Percentiles rank a stretch among this genome's conserved stretches.
These are phyloP conservation scores for Drosophila parvula DNA, from an alignment of 1,140 invertebrate genomes.

Conservation along the genomic window DNA sequence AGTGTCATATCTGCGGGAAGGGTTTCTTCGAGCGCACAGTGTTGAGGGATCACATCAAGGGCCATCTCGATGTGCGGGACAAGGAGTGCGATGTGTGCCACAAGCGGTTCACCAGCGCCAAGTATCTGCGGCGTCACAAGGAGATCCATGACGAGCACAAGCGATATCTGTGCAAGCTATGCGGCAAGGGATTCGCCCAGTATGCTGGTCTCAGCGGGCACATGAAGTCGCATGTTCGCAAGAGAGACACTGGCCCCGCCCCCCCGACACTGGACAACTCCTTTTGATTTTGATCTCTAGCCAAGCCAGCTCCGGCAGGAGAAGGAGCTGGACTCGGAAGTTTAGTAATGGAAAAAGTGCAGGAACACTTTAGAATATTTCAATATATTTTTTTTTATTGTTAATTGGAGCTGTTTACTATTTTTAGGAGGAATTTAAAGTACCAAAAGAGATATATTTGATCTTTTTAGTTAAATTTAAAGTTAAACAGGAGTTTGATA, in stretches of 20 bases:
- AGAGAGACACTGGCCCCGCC: background rate
- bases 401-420: background rate
- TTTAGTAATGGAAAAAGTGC: background rate
- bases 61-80: conserved; percentile 54
- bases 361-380: no score
- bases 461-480: no score
- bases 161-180: conserved; percentile 64
- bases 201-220: conserved; percentile 37
- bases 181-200: conserved; percentile 52
- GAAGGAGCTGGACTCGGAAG: background rate
- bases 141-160: conserved; percentile 52
- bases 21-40: conserved; percentile 39
- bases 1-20: conserved; percentile 60
- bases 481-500: no score
- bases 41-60: conserved; percentile 57
- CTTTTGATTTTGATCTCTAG: background rate
- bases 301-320: no score
- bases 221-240: conserved; percentile 43
- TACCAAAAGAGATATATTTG: no score
- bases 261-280: no score
- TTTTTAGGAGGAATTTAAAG: background rate
- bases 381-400: no score
- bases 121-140: conserved; percentile 58
- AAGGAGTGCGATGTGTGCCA: conserved; percentile 62
- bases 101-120: conserved; percentile 56